These are phyloP conservation scores for Propithecus deckenii DNA, from an alignment of 2,797 vertebrate species.

Conservation along the genomic window DNA sequence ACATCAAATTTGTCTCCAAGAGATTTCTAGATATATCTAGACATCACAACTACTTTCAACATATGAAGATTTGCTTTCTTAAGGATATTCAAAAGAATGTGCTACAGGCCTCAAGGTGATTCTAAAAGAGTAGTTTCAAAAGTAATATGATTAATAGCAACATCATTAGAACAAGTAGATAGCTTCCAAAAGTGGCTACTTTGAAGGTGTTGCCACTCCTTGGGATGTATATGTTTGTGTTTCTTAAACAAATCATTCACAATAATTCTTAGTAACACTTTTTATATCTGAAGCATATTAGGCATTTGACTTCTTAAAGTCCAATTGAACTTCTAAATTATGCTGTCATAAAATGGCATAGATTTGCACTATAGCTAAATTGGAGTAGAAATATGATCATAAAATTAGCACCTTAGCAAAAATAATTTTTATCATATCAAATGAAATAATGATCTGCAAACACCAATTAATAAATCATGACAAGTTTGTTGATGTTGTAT, in stretches of 20 bases:
- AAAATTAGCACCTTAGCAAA: slow-evolving; percentile 28
- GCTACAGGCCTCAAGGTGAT: slow-evolving; percentile 4
- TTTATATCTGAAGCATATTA: slow-evolving; percentile 27
- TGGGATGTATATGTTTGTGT: background rate
- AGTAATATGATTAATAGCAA: slow-evolving; percentile 30
- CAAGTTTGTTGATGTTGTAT: background rate
- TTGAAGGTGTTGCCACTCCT: background rate
- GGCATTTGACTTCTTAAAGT: slow-evolving; percentile 16
- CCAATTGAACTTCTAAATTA: slow-evolving; percentile 35
- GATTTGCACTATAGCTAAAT: slow-evolving; percentile 25
- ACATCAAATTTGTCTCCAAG: slow-evolving; percentile 47
- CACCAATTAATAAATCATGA: slow-evolving; percentile 37
- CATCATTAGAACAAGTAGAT: slow-evolving; percentile 26
- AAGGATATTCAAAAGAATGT: slow-evolving; percentile 57
- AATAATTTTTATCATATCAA: slow-evolving; percentile 33
- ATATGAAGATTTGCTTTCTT: slow-evolving; percentile 56
- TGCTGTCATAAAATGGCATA: slow-evolving; percentile 38
- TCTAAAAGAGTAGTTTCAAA: slow-evolving; percentile 58
- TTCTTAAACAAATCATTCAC: slow-evolving; percentile 32
- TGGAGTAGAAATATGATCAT: background rate
- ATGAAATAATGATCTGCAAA: slow-evolving; percentile 43
- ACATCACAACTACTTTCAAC: slow-evolving; percentile 58
- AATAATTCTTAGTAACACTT: slow-evolving; percentile 39
- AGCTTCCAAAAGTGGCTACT: slow-evolving; percentile 17
- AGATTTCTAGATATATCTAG: slow-evolving; percentile 54